These are phyloP conservation scores for Anolis apletophallus DNA, from an alignment of 2,797 vertebrate species.

Conservation along the genomic window DNA sequence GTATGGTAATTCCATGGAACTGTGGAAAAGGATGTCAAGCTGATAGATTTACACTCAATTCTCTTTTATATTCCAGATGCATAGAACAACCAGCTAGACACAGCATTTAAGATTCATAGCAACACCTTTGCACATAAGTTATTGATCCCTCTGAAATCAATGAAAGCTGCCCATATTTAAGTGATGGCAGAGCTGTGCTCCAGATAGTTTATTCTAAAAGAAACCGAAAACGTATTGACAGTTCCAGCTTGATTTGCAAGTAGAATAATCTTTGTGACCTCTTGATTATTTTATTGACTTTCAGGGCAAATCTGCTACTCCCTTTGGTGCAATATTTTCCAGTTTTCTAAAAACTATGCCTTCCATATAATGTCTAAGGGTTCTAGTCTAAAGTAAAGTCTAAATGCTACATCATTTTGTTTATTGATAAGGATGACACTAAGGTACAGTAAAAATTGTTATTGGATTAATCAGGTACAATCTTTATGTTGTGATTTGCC, in stretches of 20 bases:
- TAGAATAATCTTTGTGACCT: slow-evolving; percentile 64
- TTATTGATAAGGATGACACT: not conserved
- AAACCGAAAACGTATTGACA: slow-evolving; percentile 79
- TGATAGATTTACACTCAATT: not conserved
- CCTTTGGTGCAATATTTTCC: not conserved
- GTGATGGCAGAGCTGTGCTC: slow-evolving; percentile 60
- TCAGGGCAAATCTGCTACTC: not conserved
- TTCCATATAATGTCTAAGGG: not conserved
- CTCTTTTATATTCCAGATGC: not conserved
- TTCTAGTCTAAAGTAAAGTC: not conserved
- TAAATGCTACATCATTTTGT: not conserved
- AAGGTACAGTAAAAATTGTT: not conserved
- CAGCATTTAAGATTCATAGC: not conserved
- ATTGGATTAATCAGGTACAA: not conserved
- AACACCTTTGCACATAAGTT: not conserved
- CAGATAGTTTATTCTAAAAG: slow-evolving; percentile 65
- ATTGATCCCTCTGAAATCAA: not conserved
- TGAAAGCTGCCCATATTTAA: not conserved
- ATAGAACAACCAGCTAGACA: not conserved
- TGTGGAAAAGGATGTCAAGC: not conserved
- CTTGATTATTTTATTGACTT: slow-evolving; percentile 72
- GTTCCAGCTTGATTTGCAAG: slow-evolving; percentile 77
- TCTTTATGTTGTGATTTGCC: not conserved
- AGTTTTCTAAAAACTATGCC: not conserved
- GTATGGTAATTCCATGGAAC: not conserved